These are phyloP conservation scores for Tanytarsus gracilentus DNA, from an alignment of 2,888 invertebrate species.

Conservation along the genomic window DNA sequence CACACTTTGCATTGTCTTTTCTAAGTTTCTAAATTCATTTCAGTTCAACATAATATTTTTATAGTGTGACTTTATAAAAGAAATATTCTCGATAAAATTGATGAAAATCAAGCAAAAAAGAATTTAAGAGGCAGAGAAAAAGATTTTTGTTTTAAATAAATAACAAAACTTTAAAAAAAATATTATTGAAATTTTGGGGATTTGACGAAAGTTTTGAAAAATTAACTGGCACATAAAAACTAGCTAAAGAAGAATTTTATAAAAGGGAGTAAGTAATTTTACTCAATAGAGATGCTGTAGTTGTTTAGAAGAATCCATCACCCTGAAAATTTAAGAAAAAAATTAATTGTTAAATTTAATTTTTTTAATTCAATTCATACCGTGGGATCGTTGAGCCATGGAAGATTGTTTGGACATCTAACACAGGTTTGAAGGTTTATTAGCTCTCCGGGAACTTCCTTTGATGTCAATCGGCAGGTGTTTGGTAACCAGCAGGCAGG, in stretches of 20 bases:
- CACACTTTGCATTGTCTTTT: no score
- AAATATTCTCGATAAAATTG: no score
- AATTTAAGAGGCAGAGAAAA: no score
- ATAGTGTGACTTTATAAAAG: no score
- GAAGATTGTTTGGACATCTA: conserved; percentile 88
- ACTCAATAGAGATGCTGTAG: not conserved
- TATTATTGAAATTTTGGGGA: not conserved
- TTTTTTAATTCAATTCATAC: not conserved
- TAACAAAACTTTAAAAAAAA: no score
- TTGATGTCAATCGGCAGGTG: conserved; percentile 82
- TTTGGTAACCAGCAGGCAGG: conserved; percentile 83
- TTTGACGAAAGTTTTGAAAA: not conserved
- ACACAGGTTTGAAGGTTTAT: conserved; percentile 88
- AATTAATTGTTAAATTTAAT: not conserved
- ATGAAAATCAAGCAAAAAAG: no score
- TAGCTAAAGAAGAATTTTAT: not conserved
- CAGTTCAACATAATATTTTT: not conserved
- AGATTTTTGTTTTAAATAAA: no score
- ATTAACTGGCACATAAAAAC: not conserved
- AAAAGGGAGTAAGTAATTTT: not conserved
- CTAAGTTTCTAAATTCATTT: not conserved
- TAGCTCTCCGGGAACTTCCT: conserved; percentile 90
- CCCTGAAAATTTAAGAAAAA: not conserved
- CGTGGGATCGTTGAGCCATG: conserved; percentile 85
- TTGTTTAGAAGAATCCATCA: conserved; percentile 26